Conservation (phyloP, 2,888 invertebrate genomes). For the Alviniconcha strummeri region DNA sequence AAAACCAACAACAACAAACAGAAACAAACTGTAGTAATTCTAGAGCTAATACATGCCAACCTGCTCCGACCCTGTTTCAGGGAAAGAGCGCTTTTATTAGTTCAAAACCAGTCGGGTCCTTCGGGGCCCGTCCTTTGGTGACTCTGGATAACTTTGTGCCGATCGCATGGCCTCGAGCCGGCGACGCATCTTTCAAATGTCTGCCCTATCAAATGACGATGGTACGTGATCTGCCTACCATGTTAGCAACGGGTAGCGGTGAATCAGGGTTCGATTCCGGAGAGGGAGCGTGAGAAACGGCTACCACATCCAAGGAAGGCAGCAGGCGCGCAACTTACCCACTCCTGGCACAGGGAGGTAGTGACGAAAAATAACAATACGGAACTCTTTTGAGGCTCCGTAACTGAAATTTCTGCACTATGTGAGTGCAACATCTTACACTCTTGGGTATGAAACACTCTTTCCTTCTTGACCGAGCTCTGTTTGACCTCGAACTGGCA, state of each 20-base stretch:
- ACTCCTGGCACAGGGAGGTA: constrained; percentile 14
- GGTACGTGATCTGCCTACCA: constrained; percentile 11
- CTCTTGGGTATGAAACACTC: too few relatives aligned
- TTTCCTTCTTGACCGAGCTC: too few relatives aligned
- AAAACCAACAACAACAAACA: too few relatives aligned
- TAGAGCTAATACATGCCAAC: too few relatives aligned
- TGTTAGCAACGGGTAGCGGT: background rate
- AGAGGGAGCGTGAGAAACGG: constrained; percentile 17
- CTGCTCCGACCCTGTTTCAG: too few relatives aligned
- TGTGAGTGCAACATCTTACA: too few relatives aligned
- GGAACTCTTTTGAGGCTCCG: constrained; percentile 19
- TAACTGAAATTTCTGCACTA: constrained; percentile 3
- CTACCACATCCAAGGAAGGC: constrained; percentile 9
- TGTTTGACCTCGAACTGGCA: too few relatives aligned
- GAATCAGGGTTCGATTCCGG: constrained; percentile 6
- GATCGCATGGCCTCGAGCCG: constrained; percentile 15
- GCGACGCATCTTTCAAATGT: constrained; percentile 5
- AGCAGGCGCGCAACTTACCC: constrained; percentile 12
- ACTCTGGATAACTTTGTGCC: constrained; percentile 1
- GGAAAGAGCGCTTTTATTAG: too few relatives aligned
- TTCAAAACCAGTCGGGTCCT: too few relatives aligned
- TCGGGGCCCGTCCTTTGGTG: too few relatives aligned
- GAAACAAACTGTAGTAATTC: too few relatives aligned
- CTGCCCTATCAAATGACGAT: constrained; percentile 17
- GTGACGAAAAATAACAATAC: constrained; percentile 19